A percentile compares a stretch with the other conserved stretches of the same genome.
Evolutionary conservation across 2,797 vertebrate genomes (phyloP).

Genomic region (Moxostoma hubbsi): DNA sequence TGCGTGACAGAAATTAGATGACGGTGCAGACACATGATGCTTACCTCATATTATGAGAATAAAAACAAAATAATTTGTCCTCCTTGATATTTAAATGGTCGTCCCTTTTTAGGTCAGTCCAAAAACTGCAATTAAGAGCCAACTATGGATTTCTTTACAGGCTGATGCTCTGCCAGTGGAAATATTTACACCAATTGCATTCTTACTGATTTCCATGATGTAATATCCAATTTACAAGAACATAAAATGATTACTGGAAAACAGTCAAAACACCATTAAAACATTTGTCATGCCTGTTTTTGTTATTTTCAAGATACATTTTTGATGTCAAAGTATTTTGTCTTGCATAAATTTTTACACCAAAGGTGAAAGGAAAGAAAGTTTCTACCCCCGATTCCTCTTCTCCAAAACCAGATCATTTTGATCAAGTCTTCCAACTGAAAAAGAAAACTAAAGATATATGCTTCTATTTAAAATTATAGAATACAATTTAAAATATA

Average conservation of each 20-base stretch:
- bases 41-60: conserved; percentile 55
- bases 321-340: conserved; percentile 59
- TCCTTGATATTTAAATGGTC: not conserved
- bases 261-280: conserved; percentile 79
- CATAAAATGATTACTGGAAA: conserved; percentile 63
- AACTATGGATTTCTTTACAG: not conserved
- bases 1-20: conserved; percentile 70
- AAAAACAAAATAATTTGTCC: not conserved
- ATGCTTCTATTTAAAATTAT: conserved; percentile 53
- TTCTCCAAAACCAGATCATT: conserved; percentile 37
- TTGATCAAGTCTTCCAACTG: conserved; percentile 43
- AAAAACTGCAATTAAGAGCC: not conserved
- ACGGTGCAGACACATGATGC: conserved; percentile 78
- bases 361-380: conserved; percentile 50
- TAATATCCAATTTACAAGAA: conserved; percentile 73
- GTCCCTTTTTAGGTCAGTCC: not conserved
- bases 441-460: conserved; percentile 65
- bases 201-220: conserved; percentile 56
- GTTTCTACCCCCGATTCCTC: conserved; percentile 20
- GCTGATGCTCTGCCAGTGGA: too few relatives aligned
- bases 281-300: conserved; percentile 74
- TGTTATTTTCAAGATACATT: conserved; percentile 67
- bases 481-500: conserved; percentile 66
- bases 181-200: not conserved
- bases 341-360: conserved; percentile 19